Conservation (phyloP, 2,888 invertebrate species). For the Ypsolopha sequella region DNA sequence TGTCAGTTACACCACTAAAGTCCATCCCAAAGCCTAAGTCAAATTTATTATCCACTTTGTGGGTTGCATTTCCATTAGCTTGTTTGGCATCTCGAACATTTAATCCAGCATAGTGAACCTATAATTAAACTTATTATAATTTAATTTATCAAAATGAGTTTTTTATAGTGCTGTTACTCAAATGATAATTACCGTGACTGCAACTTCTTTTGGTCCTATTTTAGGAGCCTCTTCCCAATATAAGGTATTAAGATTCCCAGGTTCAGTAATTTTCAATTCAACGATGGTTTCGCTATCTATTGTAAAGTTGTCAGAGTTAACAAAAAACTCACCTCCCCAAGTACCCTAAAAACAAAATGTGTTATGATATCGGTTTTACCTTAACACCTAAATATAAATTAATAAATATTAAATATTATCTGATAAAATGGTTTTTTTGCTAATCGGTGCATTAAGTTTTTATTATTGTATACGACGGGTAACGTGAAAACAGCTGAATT, state of each 20-base stretch:
- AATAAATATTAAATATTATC: too few species aligned
- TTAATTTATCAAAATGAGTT: not conserved
- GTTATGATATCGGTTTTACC: too few species aligned
- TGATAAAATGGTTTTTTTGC: too few species aligned
- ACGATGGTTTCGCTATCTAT: constrained; percentile 7
- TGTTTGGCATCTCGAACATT: constrained; percentile 21
- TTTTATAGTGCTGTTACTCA: too few species aligned
- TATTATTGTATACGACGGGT: too few species aligned
- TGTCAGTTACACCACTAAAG: constrained; percentile 35
- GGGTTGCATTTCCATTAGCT: constrained; percentile 16
- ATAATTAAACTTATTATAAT: not conserved
- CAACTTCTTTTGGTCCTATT: constrained; percentile 14
- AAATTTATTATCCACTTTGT: constrained; percentile 4
- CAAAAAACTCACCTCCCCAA: constrained; percentile 25
- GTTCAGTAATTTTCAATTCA: constrained; percentile 14
- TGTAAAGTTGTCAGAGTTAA: constrained; percentile 14
- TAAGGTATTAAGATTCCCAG: constrained; percentile 26
- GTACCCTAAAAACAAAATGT: constrained; percentile 14
- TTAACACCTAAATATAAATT: too few species aligned
- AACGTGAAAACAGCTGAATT: too few species aligned
- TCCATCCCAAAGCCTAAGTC: constrained; percentile 24
- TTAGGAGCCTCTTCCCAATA: constrained; percentile 24
- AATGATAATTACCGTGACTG: constrained; percentile 24
- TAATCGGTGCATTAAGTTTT: too few species aligned
- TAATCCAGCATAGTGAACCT: constrained; percentile 33